phyloP scores from a whole-genome alignment of 2,113 vertebrate genomes.

The Thomomys bottae region DNA sequence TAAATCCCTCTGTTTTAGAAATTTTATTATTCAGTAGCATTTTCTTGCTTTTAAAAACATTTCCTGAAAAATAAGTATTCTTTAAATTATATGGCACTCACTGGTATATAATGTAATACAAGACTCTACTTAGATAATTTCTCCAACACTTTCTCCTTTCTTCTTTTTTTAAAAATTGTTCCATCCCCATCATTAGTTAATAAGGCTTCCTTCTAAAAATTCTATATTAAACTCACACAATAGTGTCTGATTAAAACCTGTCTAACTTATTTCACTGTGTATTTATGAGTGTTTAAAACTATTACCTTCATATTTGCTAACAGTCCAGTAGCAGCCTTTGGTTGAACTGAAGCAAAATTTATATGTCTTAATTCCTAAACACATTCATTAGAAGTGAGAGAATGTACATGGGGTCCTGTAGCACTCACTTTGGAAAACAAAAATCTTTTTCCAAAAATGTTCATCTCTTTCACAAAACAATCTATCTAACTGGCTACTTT shows the following conservation, averaged over 20 bases:
- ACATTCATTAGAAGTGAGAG: neutral
- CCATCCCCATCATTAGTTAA: neutral
- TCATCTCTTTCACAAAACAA: neutral
- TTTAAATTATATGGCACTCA: neutral
- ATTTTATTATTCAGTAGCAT: neutral
- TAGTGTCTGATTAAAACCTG: neutral
- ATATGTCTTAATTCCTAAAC: slow-evolving; percentile 33
- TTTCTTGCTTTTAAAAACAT: neutral
- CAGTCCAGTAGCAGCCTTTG: neutral
- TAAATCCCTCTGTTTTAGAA: neutral
- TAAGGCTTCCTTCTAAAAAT: slow-evolving; percentile 2
- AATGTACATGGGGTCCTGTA: neutral
- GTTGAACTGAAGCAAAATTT: slow-evolving; percentile 22
- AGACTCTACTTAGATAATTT: neutral
- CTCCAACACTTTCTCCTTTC: neutral
- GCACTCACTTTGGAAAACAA: neutral
- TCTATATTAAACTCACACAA: neutral
- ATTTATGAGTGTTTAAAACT: neutral
- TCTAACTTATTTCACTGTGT: neutral
- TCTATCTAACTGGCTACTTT: neutral
- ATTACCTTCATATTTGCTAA: neutral
- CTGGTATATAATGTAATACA: neutral
- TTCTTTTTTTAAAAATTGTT: slow-evolving; percentile 25
- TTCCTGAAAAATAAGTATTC: slow-evolving; percentile 27
- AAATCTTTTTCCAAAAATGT: neutral